These are phyloP conservation scores for Napeogenes inachia DNA, from an alignment of 2,888 invertebrate genomes.

Conservation along the genomic window DNA sequence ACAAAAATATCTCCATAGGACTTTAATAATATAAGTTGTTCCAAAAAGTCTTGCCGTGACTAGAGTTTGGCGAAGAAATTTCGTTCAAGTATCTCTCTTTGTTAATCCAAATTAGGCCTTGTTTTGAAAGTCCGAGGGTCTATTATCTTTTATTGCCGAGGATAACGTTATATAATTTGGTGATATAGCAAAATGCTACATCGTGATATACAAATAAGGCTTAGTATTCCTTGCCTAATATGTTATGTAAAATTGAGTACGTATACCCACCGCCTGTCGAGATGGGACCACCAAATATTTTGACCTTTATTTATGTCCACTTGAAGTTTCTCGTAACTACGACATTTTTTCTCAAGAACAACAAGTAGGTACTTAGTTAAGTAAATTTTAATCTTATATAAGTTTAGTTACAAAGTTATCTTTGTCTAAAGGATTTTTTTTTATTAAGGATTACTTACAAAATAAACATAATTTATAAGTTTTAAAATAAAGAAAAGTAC, in stretches of 20 bases:
- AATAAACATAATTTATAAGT: too few species aligned
- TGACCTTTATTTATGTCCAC: slow-evolving; percentile 75
- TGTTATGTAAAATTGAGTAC: slow-evolving; percentile 50
- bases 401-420: slow-evolving; percentile 8
- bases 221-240: slow-evolving; percentile 34
- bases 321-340: slow-evolving; percentile 67
- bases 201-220: slow-evolving; percentile 30
- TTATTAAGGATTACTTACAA: too few species aligned
- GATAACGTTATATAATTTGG: slow-evolving; percentile 36
- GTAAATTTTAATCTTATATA: slow-evolving; percentile 21
- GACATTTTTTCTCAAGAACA: slow-evolving; percentile 56
- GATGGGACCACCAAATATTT: slow-evolving; percentile 71
- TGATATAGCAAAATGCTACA: slow-evolving; percentile 30
- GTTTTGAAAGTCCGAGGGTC: slow-evolving; percentile 42
- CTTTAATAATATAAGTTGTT: slow-evolving; percentile 66
- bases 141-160: slow-evolving; percentile 51
- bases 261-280: slow-evolving; percentile 56
- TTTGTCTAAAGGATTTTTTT: too few species aligned
- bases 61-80: slow-evolving; percentile 66
- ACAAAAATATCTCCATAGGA: slow-evolving; percentile 44
- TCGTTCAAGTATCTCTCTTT: slow-evolving; percentile 46
- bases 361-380: slow-evolving; percentile 15
- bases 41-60: slow-evolving; percentile 61
- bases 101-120: slow-evolving; percentile 52
- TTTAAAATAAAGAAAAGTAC: too few species aligned